phyloP scores from a whole-genome alignment of 2,888 invertebrate genomes.

The Bellardia bayeri region DNA sequence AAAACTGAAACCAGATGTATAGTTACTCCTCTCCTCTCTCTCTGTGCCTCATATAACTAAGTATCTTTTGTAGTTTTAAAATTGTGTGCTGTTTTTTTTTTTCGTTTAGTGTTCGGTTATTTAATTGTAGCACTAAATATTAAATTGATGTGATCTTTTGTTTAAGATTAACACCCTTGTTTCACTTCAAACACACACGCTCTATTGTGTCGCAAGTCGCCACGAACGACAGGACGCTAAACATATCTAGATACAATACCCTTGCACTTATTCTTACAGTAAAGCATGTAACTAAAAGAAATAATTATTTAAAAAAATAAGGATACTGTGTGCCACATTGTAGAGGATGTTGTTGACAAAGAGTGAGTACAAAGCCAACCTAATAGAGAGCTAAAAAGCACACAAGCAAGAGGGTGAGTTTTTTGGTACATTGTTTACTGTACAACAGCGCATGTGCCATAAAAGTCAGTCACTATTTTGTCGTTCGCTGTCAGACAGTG shows the following conservation, averaged over 20 bases:
- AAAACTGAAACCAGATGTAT: constrained; percentile 1
- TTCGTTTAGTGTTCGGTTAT: constrained; percentile 1
- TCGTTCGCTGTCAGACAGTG: constrained; percentile 56
- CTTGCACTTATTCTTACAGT: not conserved
- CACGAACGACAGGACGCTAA: constrained; percentile 33
- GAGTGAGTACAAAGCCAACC: not conserved
- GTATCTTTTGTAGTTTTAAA: constrained; percentile 36
- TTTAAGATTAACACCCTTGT: constrained; percentile 72
- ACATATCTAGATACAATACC: not conserved
- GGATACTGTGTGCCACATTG: constrained; percentile 42
- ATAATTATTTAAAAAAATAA: constrained; percentile 13
- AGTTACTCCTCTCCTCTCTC: not conserved
- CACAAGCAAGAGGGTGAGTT: constrained; percentile 43
- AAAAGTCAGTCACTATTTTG: constrained; percentile 48
- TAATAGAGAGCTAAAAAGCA: not conserved
- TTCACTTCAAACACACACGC: constrained; percentile 46
- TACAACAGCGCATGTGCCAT: constrained; percentile 65
- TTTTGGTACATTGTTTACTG: constrained; percentile 34
- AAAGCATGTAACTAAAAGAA: not conserved
- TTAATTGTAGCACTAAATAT: constrained; percentile 66
- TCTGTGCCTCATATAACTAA: not conserved
- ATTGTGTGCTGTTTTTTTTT: not conserved
- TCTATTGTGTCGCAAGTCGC: constrained; percentile 27
- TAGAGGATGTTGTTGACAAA: not conserved
- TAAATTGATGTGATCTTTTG: constrained; percentile 71